These are phyloP conservation scores for Iguana delicatissima DNA, from an alignment of 2,797 vertebrate genomes.

Conservation along the genomic window DNA sequence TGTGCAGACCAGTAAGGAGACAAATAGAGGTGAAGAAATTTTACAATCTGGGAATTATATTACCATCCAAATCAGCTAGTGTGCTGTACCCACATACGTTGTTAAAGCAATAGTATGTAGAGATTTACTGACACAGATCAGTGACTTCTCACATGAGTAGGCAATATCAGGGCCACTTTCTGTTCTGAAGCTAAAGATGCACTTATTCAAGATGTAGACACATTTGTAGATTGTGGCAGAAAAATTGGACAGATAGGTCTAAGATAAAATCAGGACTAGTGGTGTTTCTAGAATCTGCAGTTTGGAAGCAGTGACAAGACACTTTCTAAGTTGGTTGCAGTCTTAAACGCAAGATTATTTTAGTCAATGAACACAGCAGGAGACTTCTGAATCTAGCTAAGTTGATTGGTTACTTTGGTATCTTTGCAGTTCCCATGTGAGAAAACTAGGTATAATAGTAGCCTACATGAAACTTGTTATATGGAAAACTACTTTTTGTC, in stretches of 20 bases:
- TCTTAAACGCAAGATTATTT: background rate
- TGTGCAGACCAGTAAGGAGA: background rate
- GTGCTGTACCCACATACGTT: background rate
- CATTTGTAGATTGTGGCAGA: background rate
- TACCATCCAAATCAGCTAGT: background rate
- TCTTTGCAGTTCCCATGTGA: background rate
- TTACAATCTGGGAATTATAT: background rate
- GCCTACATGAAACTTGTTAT: background rate
- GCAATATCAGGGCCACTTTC: too few relatives aligned
- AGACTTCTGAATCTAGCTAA: background rate
- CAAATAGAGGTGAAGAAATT: too few relatives aligned
- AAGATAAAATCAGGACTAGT: too few relatives aligned
- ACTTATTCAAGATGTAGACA: background rate
- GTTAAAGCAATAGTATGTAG: background rate
- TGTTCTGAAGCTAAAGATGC: background rate
- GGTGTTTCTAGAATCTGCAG: too few relatives aligned
- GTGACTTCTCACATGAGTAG: too few relatives aligned
- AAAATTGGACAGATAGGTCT: too few relatives aligned
- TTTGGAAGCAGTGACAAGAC: background rate
- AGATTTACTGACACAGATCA: background rate
- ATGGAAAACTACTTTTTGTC: background rate
- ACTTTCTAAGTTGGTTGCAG: too few relatives aligned
- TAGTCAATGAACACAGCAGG: background rate
- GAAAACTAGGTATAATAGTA: background rate
- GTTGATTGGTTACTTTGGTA: background rate